Evolutionary conservation across 2,113 vertebrate species (phyloP).

Genomic region (Ceyx melanurus): DNA sequence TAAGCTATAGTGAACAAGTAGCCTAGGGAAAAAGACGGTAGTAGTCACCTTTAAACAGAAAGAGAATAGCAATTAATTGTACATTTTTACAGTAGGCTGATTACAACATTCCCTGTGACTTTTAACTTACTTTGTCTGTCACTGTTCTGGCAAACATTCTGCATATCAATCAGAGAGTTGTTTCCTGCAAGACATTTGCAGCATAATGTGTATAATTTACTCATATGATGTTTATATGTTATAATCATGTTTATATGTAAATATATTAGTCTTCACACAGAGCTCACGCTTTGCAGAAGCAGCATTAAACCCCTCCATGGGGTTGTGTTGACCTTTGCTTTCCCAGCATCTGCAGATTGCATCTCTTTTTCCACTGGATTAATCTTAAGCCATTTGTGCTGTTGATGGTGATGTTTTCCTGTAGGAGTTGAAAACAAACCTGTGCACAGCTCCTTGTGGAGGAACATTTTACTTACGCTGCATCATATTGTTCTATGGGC

Average conservation of each 20-base stretch:
- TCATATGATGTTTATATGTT: slow-evolving; percentile 64
- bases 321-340: slow-evolving; percentile 17
- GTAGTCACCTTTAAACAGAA: slow-evolving; percentile 76
- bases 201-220: slow-evolving; percentile 65
- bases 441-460: neutral
- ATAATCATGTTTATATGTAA: slow-evolving; percentile 55
- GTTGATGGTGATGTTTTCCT: neutral
- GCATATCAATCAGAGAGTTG: slow-evolving; percentile 71
- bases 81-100: slow-evolving; percentile 76
- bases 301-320: neutral
- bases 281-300: neutral
- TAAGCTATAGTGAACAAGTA: slow-evolving; percentile 75
- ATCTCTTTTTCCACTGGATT: neutral
- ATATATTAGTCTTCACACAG: neutral
- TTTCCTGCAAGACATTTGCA: slow-evolving; percentile 65
- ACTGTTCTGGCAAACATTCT: slow-evolving; percentile 67
- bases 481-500: neutral
- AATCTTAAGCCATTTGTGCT: neutral
- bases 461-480: neutral
- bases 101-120: slow-evolving; percentile 75
- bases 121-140: slow-evolving; percentile 78
- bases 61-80: slow-evolving; percentile 73
- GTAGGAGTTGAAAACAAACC: neutral
- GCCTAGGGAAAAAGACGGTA: slow-evolving; percentile 74
- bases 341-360: neutral